phyloP scores from a whole-genome alignment of 2,888 invertebrate genomes.

The Rhagophthalmus giganteus region DNA sequence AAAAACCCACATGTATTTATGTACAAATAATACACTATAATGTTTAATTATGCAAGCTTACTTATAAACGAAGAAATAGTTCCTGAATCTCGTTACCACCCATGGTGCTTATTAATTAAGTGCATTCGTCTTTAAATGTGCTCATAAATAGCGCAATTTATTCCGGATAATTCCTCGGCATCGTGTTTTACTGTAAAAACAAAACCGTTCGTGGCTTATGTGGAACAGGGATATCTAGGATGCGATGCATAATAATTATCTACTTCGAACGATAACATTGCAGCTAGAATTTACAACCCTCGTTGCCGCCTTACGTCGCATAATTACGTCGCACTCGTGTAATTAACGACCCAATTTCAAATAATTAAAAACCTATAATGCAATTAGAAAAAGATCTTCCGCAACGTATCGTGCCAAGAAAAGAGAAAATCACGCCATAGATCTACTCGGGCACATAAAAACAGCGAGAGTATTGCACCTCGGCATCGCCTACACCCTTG shows the following conservation, averaged over 20 bases:
- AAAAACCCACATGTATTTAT: too few species aligned
- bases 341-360: too few species aligned
- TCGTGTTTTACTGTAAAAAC: background rate
- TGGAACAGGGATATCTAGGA: too few species aligned
- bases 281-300: too few species aligned
- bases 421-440: slow-evolving; percentile 7
- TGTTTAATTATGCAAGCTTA: too few species aligned
- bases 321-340: too few species aligned
- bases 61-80: too few species aligned
- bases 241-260: background rate
- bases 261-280: slow-evolving; percentile 2
- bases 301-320: background rate
- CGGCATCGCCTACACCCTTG: slow-evolving; percentile 36
- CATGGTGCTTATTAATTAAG: slow-evolving; percentile 22
- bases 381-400: slow-evolving; percentile 12
- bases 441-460: slow-evolving; percentile 13
- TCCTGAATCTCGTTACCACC: slow-evolving; percentile 16
- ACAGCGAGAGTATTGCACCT: slow-evolving; percentile 36
- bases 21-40: too few species aligned
- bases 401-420: slow-evolving; percentile 1
- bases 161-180: slow-evolving; percentile 14
- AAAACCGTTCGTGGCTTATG: too few species aligned
- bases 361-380: too few species aligned
- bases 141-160: slow-evolving; percentile 26
- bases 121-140: slow-evolving; percentile 15